These are phyloP conservation scores for Gyps fulvus DNA, from an alignment of 2,113 vertebrate genomes.

Conservation along the genomic window DNA sequence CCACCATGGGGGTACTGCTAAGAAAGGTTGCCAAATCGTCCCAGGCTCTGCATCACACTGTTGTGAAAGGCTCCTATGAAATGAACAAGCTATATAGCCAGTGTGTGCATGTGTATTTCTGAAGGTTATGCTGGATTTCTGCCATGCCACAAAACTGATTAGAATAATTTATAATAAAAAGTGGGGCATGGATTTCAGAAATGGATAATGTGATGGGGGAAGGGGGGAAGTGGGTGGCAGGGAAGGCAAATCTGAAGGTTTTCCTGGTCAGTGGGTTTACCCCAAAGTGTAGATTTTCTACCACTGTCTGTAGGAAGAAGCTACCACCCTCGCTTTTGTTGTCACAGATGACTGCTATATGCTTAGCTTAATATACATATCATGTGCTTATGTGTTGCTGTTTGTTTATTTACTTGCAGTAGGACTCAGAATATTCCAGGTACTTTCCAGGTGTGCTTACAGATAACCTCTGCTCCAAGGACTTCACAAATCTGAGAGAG, in stretches of 20 bases:
- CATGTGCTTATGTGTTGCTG: not conserved
- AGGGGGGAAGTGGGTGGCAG: not conserved
- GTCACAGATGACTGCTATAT: not conserved
- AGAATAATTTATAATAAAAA: slow-evolving; percentile 42
- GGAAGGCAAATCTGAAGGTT: not conserved
- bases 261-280: not conserved
- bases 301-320: not conserved
- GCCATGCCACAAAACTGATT: slow-evolving; percentile 25
- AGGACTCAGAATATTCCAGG: not conserved
- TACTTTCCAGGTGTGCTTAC: not conserved
- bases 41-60: not conserved
- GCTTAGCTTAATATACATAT: not conserved
- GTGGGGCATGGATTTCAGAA: not conserved
- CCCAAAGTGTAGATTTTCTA: not conserved
- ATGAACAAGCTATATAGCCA: not conserved
- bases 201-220: not conserved
- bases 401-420: not conserved
- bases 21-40: not conserved
- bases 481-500: not conserved
- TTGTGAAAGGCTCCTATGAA: not conserved
- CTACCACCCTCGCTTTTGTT: not conserved
- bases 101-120: not conserved
- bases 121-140: slow-evolving; percentile 45
- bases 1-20: not conserved
- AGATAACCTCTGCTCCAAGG: not conserved